Evolutionary conservation across 2,797 vertebrate species (phyloP).

Genomic region (Anableps anableps): DNA sequence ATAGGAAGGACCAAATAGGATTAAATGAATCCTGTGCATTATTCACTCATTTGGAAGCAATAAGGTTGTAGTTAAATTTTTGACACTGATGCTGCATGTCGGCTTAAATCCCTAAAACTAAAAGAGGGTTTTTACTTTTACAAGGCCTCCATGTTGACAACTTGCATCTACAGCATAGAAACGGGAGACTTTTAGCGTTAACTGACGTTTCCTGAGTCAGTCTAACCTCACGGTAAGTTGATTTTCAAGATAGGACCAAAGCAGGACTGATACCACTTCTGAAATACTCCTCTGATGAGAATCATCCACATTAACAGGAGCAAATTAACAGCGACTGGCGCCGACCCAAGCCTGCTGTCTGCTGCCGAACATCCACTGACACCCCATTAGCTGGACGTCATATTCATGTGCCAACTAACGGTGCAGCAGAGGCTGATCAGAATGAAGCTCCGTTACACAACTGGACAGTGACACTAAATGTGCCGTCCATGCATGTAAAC

Average conservation of each 20-base stretch:
- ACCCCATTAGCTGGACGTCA: conserved; percentile 10
- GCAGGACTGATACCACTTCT: background rate
- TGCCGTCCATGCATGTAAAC: conserved; percentile 28
- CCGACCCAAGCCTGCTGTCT: conserved; percentile 1
- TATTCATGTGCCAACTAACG: conserved; percentile 12
- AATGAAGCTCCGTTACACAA: conserved; percentile 40
- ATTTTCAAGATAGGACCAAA: background rate
- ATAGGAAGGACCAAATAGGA: background rate
- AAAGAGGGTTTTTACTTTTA: background rate
- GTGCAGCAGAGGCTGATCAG: conserved; percentile 30
- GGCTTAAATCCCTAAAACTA: background rate
- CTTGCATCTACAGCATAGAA: background rate
- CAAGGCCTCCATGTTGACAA: background rate
- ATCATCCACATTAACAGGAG: background rate
- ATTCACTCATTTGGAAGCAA: background rate
- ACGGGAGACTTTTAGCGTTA: background rate
- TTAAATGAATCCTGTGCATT: background rate
- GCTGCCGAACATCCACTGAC: conserved; percentile 16
- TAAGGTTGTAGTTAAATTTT: background rate
- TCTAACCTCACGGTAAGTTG: background rate
- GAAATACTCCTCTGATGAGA: background rate
- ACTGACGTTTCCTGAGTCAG: background rate
- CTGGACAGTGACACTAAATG: conserved; percentile 44
- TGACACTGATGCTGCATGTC: background rate
- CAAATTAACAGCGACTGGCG: conserved; percentile 7